Percentiles rank a stretch among this genome's conserved stretches.
These are phyloP conservation scores for Prionailurus bengalensis DNA, from an alignment of 2,113 vertebrate species.

Conservation along the genomic window DNA sequence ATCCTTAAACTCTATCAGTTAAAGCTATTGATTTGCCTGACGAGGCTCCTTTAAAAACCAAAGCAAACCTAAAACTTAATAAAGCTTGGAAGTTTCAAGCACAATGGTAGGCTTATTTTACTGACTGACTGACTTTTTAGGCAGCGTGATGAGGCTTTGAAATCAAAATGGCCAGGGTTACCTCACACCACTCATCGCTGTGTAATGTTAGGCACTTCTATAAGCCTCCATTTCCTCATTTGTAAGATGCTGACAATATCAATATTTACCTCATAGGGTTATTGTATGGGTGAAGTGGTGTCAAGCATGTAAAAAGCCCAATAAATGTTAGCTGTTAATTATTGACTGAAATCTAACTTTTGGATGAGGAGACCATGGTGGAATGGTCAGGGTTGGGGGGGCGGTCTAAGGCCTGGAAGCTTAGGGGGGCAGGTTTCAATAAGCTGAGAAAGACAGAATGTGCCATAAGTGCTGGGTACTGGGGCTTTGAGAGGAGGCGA, in stretches of 20 bases:
- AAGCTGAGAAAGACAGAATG: neutral
- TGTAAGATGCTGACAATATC: neutral
- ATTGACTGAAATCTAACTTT: conserved; percentile 13
- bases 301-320: neutral
- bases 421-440: neutral
- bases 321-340: conserved; percentile 3
- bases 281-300: neutral
- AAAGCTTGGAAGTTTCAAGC: neutral
- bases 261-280: neutral
- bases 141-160: neutral
- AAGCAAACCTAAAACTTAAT: conserved; percentile 2
- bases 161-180: neutral
- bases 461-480: neutral
- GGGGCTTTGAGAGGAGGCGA: neutral
- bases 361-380: neutral
- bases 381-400: neutral
- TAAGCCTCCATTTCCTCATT: neutral
- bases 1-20: neutral
- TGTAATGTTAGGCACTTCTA: neutral
- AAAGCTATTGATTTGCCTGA: neutral
- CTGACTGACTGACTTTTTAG: conserved; percentile 21
- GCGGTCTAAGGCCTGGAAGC: neutral
- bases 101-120: neutral
- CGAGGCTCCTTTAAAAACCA: neutral
- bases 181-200: neutral